Conservation (phyloP, 2,113 vertebrate species). For the Bubo scandiacus region DNA sequence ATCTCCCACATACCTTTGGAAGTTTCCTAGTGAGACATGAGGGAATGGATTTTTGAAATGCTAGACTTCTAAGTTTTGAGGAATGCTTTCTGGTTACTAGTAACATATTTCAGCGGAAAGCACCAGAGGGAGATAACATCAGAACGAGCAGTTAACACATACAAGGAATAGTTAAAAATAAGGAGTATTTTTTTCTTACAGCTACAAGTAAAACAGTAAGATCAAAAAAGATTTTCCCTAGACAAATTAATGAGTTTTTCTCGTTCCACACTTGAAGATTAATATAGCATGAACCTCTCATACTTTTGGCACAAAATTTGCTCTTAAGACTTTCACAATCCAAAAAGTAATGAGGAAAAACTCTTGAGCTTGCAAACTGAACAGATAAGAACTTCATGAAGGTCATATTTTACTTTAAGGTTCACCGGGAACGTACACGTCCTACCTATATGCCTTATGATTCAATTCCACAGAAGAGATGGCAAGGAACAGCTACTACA, state of each 20-base stretch:
- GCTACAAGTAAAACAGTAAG: background rate
- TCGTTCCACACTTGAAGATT: background rate
- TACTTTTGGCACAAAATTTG: background rate
- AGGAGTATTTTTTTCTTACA: background rate
- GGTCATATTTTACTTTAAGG: background rate
- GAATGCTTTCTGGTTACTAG: background rate
- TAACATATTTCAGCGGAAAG: background rate
- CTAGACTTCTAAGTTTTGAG: background rate
- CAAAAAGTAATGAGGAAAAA: background rate
- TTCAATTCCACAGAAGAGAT: background rate
- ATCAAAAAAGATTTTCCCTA: background rate
- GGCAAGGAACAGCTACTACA: background rate
- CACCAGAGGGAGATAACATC: background rate
- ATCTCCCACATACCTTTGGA: background rate
- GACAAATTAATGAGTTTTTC: background rate
- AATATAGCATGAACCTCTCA: background rate
- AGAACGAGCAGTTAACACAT: background rate
- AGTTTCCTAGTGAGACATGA: background rate
- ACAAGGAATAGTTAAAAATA: background rate
- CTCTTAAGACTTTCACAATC: background rate
- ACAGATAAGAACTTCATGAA: background rate
- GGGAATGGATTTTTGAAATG: background rate
- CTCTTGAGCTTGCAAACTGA: background rate
- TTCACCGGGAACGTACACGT: background rate
- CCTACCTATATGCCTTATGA: fast-evolving